Base-by-base conservation (phyloP, 2,113 vertebrate species). In the Rallus limicola region DNA sequence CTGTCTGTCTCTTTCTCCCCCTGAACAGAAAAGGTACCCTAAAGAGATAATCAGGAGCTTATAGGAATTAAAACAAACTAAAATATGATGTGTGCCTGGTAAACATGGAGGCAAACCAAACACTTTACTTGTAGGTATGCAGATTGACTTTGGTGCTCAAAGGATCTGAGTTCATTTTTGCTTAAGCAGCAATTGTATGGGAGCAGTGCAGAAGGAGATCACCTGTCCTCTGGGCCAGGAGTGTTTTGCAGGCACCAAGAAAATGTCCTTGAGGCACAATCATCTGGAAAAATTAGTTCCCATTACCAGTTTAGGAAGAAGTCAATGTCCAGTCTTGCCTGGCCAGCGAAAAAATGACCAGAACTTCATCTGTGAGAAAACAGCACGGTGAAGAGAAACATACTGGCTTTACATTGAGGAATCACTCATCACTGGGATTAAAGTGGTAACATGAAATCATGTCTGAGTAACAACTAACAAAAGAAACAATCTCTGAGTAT, bases 351-450 rank as follows among this genome's bases (percentile, higher is more conserved):
- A 88, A 16, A 78, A 88, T 40, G 58, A 31, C 53, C 69, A 78
- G 86, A 86, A 71, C 28, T 7, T 65, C 76, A 59, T 46, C n/a
- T 86, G 62, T 84, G 77, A 53, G 60, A 95, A 90, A 90, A 71
- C 13, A 33, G 8, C 18, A 60, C 10, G 29, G 33, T 77, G 36
- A 86, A 46, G 60, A 53, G 42, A 88, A 92, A 86, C 25, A 21
- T 26, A 21, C 53, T 78, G 46, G 23, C 9, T 94, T 93, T 78
- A 38, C 42, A 44, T 2, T 67, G 36, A 78, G 42, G 65, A 78
- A 90, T 93, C 86, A 86, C 72, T 94, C 77, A 86, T 69, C 86
- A 89, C 58, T 34, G 53, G 56, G 29, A 82, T 84, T 86, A 86
- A 92, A 88, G 16, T 25, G 56, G 48, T 86, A 92, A 64, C 33